These are phyloP conservation scores for Laspeyria flexula DNA, from an alignment of 2,888 invertebrate genomes.

Conservation along the genomic window DNA sequence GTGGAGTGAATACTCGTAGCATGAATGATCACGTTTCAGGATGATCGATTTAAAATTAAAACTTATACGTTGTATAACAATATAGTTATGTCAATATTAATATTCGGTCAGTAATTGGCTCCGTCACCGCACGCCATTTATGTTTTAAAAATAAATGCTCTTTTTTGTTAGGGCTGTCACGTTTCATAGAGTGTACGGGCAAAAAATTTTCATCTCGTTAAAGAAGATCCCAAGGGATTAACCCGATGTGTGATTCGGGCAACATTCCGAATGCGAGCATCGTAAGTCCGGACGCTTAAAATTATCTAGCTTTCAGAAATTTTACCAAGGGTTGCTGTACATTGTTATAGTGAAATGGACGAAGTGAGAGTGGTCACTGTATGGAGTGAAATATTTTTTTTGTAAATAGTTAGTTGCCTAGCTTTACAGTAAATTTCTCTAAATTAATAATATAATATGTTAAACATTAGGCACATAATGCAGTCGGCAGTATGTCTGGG, in stretches of 20 bases:
- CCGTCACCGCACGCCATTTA: constrained; percentile 10
- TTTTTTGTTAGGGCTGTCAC: constrained; percentile 26
- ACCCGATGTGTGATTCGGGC: constrained; percentile 40
- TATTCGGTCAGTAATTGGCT: constrained; percentile 5
- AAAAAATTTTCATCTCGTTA: constrained; percentile 38
- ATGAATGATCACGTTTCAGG: background rate
- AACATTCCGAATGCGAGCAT: constrained; percentile 36
- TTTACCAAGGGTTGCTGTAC: constrained; percentile 24
- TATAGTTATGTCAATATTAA: constrained; percentile 10
- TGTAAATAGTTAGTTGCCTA: constrained; percentile 22
- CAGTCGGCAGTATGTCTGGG: too few species aligned
- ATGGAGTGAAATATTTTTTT: constrained; percentile 10
- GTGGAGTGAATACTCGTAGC: background rate
- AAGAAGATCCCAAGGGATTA: constrained; percentile 39
- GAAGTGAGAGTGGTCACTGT: constrained; percentile 12
- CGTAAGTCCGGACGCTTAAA: constrained; percentile 41
- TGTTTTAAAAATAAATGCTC: constrained; percentile 17
- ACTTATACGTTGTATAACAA: background rate
- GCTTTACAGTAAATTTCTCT: too few species aligned
- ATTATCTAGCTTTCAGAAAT: constrained; percentile 44
- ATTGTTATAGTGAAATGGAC: constrained; percentile 18
- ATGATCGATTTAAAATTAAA: background rate
- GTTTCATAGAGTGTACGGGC: constrained; percentile 31
- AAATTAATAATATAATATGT: too few species aligned
- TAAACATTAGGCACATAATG: too few species aligned